Evolutionary conservation across 2,797 vertebrate genomes (phyloP).

Genomic region (Peromyscus nudipes): DNA sequence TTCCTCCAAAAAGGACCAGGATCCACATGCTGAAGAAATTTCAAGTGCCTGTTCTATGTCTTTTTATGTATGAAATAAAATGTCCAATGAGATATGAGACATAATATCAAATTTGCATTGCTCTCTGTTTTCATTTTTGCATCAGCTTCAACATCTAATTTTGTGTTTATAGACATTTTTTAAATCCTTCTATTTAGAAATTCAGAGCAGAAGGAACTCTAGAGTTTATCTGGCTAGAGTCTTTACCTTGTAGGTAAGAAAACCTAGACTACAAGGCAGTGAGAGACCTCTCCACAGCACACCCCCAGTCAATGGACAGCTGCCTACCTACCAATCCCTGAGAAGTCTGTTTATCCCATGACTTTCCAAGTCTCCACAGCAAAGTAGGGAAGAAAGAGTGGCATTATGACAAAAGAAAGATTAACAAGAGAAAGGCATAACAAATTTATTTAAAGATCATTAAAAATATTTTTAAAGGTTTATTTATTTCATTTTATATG

Average conservation of each 20-base stretch:
- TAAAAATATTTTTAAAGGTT: neutral
- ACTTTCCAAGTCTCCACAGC: neutral
- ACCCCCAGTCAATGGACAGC: neutral
- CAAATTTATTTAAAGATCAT: neutral
- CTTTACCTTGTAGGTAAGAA: constrained; percentile 51
- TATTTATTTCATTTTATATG: neutral
- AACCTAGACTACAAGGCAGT: neutral
- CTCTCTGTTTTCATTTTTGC: constrained; percentile 36
- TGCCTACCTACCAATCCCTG: neutral
- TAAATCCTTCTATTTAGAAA: constrained; percentile 31
- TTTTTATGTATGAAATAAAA: constrained; percentile 69
- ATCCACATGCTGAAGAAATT: constrained; percentile 48
- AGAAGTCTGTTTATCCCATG: neutral
- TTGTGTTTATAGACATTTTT: constrained; percentile 62
- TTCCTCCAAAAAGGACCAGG: neutral
- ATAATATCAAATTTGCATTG: constrained; percentile 63
- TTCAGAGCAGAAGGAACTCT: neutral
- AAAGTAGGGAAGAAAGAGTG: neutral
- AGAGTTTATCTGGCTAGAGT: neutral
- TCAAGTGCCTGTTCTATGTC: neutral
- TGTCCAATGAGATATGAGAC: constrained; percentile 55
- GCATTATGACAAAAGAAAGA: neutral
- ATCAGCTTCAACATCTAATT: constrained; percentile 50
- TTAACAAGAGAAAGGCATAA: neutral
- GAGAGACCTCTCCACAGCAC: neutral